phyloP scores from a whole-genome alignment of 2,113 vertebrate species.

The Macrotis lagotis region DNA sequence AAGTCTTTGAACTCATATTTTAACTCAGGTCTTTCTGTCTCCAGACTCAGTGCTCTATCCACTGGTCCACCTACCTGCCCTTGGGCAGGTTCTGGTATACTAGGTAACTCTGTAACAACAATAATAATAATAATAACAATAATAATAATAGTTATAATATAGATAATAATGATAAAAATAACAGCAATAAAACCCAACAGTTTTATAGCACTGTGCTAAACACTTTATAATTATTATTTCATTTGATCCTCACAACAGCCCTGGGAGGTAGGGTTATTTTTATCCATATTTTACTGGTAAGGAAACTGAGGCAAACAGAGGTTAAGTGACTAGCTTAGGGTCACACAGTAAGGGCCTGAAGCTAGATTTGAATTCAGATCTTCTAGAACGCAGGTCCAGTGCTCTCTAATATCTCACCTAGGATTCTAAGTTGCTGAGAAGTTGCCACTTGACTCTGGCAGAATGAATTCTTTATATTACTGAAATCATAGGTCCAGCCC shows the following conservation, averaged over 20 bases:
- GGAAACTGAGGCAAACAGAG: not conserved
- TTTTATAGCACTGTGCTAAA: not conserved
- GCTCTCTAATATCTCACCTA: not conserved
- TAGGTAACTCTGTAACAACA: not conserved
- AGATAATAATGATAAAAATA: not conserved
- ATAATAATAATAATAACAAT: no score
- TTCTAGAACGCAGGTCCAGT: not conserved
- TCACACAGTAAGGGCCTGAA: not conserved
- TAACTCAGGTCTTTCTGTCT: not conserved
- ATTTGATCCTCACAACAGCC: not conserved
- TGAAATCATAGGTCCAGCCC: slow-evolving; percentile 4
- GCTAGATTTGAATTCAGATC: not conserved
- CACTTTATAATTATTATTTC: not conserved
- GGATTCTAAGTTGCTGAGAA: not conserved
- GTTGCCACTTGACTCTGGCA: not conserved
- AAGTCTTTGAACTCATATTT: not conserved
- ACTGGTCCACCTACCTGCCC: not conserved
- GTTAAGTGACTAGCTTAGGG: not conserved
- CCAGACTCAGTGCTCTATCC: not conserved
- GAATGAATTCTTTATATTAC: not conserved
- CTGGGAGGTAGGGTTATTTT: not conserved
- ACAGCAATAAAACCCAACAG: not conserved
- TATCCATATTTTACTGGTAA: not conserved
- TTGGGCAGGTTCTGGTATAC: not conserved
- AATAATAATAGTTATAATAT: no score